Conservation (phyloP, 2,888 invertebrate species). For the Andrena chrysosceles region DNA sequence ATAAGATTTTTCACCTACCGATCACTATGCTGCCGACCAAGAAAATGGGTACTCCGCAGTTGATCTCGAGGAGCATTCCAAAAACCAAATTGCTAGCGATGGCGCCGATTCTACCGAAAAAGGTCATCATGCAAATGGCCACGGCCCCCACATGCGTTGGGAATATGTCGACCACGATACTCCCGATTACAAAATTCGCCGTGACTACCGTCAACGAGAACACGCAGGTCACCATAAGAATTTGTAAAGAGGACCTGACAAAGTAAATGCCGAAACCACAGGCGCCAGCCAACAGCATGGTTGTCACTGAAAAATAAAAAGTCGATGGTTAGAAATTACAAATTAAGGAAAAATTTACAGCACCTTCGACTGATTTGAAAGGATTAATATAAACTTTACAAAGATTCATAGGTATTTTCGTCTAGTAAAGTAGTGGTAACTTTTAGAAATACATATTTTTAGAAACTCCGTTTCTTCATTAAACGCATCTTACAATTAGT, state of each 20-base stretch:
- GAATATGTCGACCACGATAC: slow-evolving; percentile 83
- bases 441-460: no score
- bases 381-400: neutral
- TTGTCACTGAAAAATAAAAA: slow-evolving; percentile 76
- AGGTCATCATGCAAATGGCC: slow-evolving; percentile 88
- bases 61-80: slow-evolving; percentile 88
- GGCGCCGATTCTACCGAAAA: slow-evolving; percentile 89
- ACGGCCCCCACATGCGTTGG: slow-evolving; percentile 86
- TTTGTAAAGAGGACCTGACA: slow-evolving; percentile 86
- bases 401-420: neutral
- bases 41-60: slow-evolving; percentile 88
- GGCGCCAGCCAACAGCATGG: slow-evolving; percentile 86
- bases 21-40: slow-evolving; percentile 87
- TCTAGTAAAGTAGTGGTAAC: no score
- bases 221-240: slow-evolving; percentile 87
- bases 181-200: slow-evolving; percentile 84
- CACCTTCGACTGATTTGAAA: no score
- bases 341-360: no score
- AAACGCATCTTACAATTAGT: no score
- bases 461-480: no score
- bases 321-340: slow-evolving; percentile 1
- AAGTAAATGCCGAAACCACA: slow-evolving; percentile 88
- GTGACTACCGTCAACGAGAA: slow-evolving; percentile 86
- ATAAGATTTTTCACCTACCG: slow-evolving; percentile 82
- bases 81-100: slow-evolving; percentile 89